A percentile compares a stretch with the other conserved stretches of the same genome.
Conservation (phyloP, 2,888 invertebrate genomes). For the Dendrolimus pini region DNA sequence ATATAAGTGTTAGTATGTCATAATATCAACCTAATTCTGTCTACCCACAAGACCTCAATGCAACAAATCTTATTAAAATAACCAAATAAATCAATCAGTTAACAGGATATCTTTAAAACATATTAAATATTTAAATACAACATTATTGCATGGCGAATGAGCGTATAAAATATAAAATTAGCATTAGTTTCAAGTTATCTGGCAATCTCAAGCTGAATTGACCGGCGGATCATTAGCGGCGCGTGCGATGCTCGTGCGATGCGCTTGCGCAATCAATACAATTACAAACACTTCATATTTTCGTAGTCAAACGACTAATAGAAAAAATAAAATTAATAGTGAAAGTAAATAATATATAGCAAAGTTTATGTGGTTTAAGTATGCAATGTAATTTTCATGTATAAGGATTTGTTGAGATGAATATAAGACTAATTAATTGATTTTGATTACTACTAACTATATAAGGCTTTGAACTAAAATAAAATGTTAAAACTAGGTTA, state of each 20-base stretch:
- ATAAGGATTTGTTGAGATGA: too few relatives aligned
- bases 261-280: constrained; percentile 44
- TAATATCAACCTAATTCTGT: not conserved
- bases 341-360: too few relatives aligned
- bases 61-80: not conserved
- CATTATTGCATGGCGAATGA: not conserved
- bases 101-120: not conserved
- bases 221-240: constrained; percentile 53
- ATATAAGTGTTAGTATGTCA: too few relatives aligned
- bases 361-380: too few relatives aligned
- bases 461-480: too few relatives aligned
- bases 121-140: not conserved
- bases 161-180: not conserved
- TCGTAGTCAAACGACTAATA: too few relatives aligned
- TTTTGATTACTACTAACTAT: too few relatives aligned
- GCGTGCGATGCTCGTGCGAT: constrained; percentile 58
- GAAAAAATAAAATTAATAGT: too few relatives aligned
- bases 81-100: not conserved
- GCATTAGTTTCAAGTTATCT: not conserved
- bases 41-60: not conserved
- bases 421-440: too few relatives aligned
- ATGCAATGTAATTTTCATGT: too few relatives aligned
- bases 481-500: too few relatives aligned
- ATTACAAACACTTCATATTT: constrained; percentile 12
- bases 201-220: constrained; percentile 27